phyloP scores from a whole-genome alignment of 2,888 invertebrate genomes.

The Pedicia rivosa region DNA sequence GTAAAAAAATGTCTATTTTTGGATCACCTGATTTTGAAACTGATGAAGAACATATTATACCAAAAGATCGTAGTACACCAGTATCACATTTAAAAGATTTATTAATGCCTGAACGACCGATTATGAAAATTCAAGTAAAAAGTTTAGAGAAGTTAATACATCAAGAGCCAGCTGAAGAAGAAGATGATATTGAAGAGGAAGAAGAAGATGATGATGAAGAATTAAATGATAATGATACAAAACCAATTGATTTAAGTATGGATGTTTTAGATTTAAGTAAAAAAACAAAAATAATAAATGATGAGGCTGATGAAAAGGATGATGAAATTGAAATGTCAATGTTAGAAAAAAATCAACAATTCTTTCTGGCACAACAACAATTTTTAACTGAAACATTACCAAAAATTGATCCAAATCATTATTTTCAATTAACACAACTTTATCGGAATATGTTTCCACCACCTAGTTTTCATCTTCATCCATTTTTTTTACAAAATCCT shows the following conservation, averaged over 20 bases:
- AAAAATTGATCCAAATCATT: constrained; percentile 39
- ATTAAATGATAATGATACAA: constrained; percentile 29
- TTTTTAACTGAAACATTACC: constrained; percentile 42
- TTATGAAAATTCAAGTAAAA: constrained; percentile 42
- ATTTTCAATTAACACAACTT: constrained; percentile 43
- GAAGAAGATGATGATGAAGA: constrained; percentile 25
- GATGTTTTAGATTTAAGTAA: constrained; percentile 73
- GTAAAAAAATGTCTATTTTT: constrained; percentile 38
- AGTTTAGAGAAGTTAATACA: constrained; percentile 41
- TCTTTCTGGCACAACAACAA: constrained; percentile 48
- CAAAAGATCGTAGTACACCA: constrained; percentile 25
- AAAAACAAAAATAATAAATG: constrained; percentile 35
- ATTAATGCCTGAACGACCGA: constrained; percentile 35
- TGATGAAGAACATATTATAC: constrained; percentile 25
- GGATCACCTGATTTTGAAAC: constrained; percentile 36
- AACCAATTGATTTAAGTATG: constrained; percentile 58
- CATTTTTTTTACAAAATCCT: constrained; percentile 46
- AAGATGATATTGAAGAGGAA: constrained; percentile 26
- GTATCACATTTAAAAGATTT: constrained; percentile 33
- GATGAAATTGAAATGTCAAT: constrained; percentile 21
- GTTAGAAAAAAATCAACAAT: constrained; percentile 39
- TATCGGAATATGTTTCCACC: constrained; percentile 40
- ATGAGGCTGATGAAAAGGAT: constrained; percentile 15
- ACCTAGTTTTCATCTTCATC: constrained; percentile 43
- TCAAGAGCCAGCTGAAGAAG: constrained; percentile 31